Base-by-base conservation (phyloP, 2,888 invertebrate genomes). In the Tholera decimalis region DNA sequence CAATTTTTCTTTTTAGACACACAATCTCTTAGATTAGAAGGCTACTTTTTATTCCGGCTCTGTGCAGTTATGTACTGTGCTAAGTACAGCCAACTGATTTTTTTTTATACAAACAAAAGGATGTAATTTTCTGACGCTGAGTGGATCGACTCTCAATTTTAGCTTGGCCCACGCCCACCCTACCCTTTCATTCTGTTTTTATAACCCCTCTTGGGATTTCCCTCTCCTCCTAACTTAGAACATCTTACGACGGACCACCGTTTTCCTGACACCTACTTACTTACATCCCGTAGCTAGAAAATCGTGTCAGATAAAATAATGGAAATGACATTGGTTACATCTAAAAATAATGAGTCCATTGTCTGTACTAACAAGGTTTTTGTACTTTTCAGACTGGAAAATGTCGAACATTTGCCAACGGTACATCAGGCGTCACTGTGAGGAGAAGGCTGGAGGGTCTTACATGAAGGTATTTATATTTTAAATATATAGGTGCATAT, bases 381-480 rank as follows among this genome's bases (percentile, higher is more conserved):
- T 77, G 79, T 81, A 86, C 79, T 87, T 93, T 93, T 84, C 93
- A 93, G 93, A 87, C 83, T 85, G 88, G 83, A 91, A 87, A 84
- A 95, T 95, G 95, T 93, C 95, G 71, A 92, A 95, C 85, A 86
- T 95, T 75, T 95, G 94, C 82, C 92, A 93, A 60, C 89, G 92
- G 69, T 95, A 95, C 83, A 91, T 95, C 50, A 88, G 89, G 54
- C 87, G 94, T 11, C 93, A 91, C 56, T 88, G 91, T 72, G 92
- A 91, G 18, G 94, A 94, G 80, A 91, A 82, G 76, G 88, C 83
- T 75, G 92, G 91, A 33, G 94, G 92, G 0, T 94, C 95, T 6
- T 96, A 96, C 57, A 95, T 96, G 94, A 94, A 95, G 92, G 95
- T 94, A 84, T 61, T 74, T 47, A 37, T n/a, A n/a, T n/a, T n/a